Conservation (phyloP, 1,140 invertebrate genomes). For the Temnothorax longispinosus region DNA sequence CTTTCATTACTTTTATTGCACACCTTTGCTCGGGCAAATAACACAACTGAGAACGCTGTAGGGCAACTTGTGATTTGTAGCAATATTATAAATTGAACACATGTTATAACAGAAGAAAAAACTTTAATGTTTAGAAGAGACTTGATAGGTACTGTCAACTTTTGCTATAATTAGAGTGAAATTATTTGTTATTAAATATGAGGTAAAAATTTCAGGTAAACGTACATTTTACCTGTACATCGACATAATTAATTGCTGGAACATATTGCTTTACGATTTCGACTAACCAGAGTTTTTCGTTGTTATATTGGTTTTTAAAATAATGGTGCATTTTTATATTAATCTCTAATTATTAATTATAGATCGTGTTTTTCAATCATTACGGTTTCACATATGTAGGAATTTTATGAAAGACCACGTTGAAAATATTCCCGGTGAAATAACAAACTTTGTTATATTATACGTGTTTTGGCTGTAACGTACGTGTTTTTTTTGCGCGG, state of each 20-base stretch:
- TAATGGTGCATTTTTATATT: slow-evolving; percentile 32
- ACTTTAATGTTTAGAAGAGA: background rate
- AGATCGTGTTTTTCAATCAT: slow-evolving; percentile 24
- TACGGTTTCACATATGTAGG: background rate
- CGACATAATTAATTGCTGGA: background rate
- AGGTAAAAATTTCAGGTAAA: background rate
- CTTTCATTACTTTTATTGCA: slow-evolving; percentile 12
- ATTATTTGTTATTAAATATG: background rate
- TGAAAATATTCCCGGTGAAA: slow-evolving; percentile 21
- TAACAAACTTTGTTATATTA: slow-evolving; percentile 34
- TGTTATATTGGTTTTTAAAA: slow-evolving; percentile 29
- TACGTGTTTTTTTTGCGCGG: slow-evolving; percentile 15
- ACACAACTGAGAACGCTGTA: background rate
- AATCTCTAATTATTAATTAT: slow-evolving; percentile 66
- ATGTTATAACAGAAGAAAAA: background rate
- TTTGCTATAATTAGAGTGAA: slow-evolving; percentile 8
- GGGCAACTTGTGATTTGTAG: background rate
- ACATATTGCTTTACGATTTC: slow-evolving; percentile 35
- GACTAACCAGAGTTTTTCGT: slow-evolving; percentile 13
- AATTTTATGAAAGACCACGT: slow-evolving; percentile 31
- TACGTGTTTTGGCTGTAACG: slow-evolving; percentile 17
- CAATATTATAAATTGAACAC: background rate
- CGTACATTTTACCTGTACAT: background rate
- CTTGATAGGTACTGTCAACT: background rate
- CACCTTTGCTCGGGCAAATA: background rate